A percentile compares a stretch with the other conserved stretches of the same genome.
These are phyloP conservation scores for Drosophila pegasa DNA, from an alignment of 2,888 invertebrate genomes.

Conservation along the genomic window DNA sequence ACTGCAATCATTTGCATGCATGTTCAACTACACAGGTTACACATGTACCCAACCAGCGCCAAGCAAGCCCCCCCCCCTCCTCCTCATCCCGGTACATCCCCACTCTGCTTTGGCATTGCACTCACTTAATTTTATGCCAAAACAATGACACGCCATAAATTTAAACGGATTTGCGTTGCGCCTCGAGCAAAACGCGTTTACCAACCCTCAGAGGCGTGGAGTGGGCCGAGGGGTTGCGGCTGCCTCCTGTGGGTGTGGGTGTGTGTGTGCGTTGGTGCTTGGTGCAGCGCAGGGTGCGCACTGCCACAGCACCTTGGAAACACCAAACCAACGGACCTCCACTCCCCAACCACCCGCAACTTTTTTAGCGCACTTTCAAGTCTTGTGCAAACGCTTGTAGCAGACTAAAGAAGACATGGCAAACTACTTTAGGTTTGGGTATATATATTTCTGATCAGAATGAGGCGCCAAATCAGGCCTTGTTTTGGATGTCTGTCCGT, in stretches of 20 bases:
- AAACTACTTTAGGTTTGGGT: slow-evolving; percentile 20
- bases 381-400: slow-evolving; percentile 43
- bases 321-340: neutral
- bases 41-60: slow-evolving; percentile 8
- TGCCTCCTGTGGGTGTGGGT: neutral
- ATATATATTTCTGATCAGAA: neutral
- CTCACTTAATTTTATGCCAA: slow-evolving; percentile 81
- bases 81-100: neutral
- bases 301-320: slow-evolving; percentile 23
- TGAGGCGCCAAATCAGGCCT: neutral
- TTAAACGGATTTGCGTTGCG: slow-evolving; percentile 77
- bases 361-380: slow-evolving; percentile 22
- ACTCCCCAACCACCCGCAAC: neutral
- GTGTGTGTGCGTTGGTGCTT: slow-evolving; percentile 18
- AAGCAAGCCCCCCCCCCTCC: neutral
- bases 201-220: slow-evolving; percentile 40
- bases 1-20: slow-evolving; percentile 73
- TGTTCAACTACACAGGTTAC: slow-evolving; percentile 68
- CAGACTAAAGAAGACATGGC: neutral
- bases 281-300: slow-evolving; percentile 44
- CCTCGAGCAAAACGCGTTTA: slow-evolving; percentile 57
- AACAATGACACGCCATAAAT: slow-evolving; percentile 80
- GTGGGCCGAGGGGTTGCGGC: neutral
- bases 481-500: too few species aligned
- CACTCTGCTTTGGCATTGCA: slow-evolving; percentile 28